Evolutionary conservation across 2,888 invertebrate genomes (phyloP).

Genomic region (Octonoba sinensis): DNA sequence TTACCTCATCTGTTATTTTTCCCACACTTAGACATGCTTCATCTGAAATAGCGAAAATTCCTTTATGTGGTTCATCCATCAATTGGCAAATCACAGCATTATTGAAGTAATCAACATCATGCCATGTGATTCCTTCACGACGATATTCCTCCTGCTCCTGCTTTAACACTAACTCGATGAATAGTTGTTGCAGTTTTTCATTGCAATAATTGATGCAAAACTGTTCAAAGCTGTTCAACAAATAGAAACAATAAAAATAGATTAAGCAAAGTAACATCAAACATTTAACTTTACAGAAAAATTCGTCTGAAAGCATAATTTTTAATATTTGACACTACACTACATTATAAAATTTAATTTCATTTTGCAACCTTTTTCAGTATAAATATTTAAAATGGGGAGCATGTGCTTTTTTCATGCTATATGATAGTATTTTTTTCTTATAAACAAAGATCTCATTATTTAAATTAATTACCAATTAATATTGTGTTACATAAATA

Average conservation of each 20-base stretch:
- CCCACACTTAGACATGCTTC: slow-evolving; percentile 97
- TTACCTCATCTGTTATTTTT: slow-evolving; percentile 80
- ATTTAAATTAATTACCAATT: too few species aligned
- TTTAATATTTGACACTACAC: too few species aligned
- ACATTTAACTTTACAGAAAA: too few species aligned
- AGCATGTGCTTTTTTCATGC: too few species aligned
- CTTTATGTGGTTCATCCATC: slow-evolving; percentile 93
- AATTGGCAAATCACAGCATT: slow-evolving; percentile 96
- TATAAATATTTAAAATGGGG: too few species aligned
- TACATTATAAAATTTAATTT: too few species aligned
- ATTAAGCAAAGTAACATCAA: too few species aligned
- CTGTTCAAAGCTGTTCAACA: slow-evolving; percentile 81
- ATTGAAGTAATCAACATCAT: slow-evolving; percentile 95
- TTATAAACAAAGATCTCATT: too few species aligned
- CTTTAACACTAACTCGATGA: slow-evolving; percentile 96
- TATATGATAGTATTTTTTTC: too few species aligned
- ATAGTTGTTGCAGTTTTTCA: slow-evolving; percentile 96
- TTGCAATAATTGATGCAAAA: slow-evolving; percentile 99
- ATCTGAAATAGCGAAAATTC: slow-evolving; percentile 92
- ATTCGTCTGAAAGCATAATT: too few species aligned
- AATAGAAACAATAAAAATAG: slow-evolving; percentile 49
- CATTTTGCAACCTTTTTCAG: background rate
- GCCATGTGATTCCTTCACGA: slow-evolving; percentile 95
- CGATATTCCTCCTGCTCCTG: slow-evolving; percentile 98
- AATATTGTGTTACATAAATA: too few species aligned